Evolutionary conservation across 2,888 invertebrate genomes (phyloP), one percentile per base, ranked within the genome.

Genomic region (Lepidochrysops patricia): DNA sequence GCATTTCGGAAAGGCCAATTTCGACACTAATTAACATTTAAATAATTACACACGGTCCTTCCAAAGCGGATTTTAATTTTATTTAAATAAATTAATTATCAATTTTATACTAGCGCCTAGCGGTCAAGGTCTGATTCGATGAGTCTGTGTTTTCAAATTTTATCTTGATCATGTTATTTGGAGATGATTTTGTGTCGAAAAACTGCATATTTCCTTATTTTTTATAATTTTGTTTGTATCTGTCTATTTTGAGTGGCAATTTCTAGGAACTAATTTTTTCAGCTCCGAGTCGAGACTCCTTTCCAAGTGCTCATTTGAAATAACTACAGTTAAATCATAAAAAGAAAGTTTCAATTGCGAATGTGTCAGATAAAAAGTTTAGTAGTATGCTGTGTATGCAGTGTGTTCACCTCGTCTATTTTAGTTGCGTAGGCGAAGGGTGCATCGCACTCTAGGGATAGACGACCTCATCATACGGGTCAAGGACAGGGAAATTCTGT

Each of bases 321-420:
- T 19, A 43, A 43, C 19, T 43, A 43, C 43, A 43, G 43, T 43
- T 43, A 43, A 43, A 29, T 9, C 29, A 29, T 29, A 9, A 29
- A 29, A 43, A 43, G 43, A 43, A 23, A 43, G 43, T 43, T 43
- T 19, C 23, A 43, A 43, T 19, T 19, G 43, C 26, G 37, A 37
- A 37, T 37, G 50, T 50, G 2, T 50, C 13, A 26, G 50, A 26
- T 50, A 26, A 26, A 26, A 13, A 26, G 6, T 26, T 50, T 50
- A 29, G 7, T 29, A 4, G 50, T 13, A 25, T 50, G 26, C n/a
- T n/a, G 26, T 26, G 25, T 50, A 13, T 13, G 50, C 26, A 71
- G 81, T 72, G 74, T 83, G 74, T 75, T 81, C 73, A 84, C 81
- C 83, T 82, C 77, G 68, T 82, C 84, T 86, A 86, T 86, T 86